Percentiles rank a stretch among this genome's conserved stretches.
phyloP scores from a whole-genome alignment of 2,888 invertebrate species.

The Dermolepida albohirtum region DNA sequence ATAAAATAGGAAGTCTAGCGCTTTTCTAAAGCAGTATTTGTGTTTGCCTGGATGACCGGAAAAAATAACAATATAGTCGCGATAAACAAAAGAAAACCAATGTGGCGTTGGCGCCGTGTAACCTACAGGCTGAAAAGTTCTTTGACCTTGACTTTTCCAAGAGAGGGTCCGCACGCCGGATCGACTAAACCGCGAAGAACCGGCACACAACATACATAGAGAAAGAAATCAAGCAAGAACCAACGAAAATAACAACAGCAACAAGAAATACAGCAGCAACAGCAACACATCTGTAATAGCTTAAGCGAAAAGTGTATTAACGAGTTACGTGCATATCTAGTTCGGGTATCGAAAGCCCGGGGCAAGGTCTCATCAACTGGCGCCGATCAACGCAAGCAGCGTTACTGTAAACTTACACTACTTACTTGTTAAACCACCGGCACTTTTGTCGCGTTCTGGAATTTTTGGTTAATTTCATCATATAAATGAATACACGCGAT shows the following conservation, averaged over 20 bases:
- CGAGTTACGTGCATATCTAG: slow-evolving; percentile 44
- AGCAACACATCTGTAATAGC: slow-evolving; percentile 6
- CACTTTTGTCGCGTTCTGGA: too few relatives aligned
- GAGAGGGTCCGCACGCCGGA: not conserved
- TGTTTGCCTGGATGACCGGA: slow-evolving; percentile 2
- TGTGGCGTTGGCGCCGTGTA: slow-evolving; percentile 44
- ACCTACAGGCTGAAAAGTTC: slow-evolving; percentile 45
- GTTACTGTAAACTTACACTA: too few relatives aligned
- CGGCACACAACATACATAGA: too few relatives aligned
- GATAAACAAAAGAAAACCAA: slow-evolving; percentile 18
- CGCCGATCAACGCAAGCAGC: slow-evolving; percentile 39
- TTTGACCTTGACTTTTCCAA: slow-evolving; percentile 47
- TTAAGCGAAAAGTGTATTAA: slow-evolving; percentile 10
- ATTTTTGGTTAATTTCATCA: too few relatives aligned
- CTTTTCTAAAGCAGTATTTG: too few relatives aligned
- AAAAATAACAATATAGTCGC: slow-evolving; percentile 24
- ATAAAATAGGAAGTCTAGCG: too few relatives aligned
- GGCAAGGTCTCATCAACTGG: slow-evolving; percentile 48
- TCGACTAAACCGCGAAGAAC: too few relatives aligned
- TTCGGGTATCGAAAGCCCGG: slow-evolving; percentile 47
- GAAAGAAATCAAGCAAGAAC: too few relatives aligned
- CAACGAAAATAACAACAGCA: too few relatives aligned
- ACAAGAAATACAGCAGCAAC: too few relatives aligned
- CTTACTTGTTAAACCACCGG: too few relatives aligned
- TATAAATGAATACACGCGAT: too few relatives aligned